phyloP scores from a whole-genome alignment of 2,888 invertebrate species.

The Pomacea canaliculata region DNA sequence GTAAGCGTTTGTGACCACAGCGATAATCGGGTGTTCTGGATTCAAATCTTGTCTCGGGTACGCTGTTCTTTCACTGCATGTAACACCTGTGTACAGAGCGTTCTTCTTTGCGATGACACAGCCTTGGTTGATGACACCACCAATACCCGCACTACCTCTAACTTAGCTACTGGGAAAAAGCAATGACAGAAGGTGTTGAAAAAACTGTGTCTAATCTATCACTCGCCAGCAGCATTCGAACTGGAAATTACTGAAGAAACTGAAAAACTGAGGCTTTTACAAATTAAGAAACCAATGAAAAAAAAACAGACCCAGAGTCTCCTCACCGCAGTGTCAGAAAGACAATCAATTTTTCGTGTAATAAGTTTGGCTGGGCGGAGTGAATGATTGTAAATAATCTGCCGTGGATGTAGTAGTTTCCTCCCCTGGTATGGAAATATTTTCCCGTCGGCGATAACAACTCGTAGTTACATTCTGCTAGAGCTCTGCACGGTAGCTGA shows the following conservation, averaged over 20 bases:
- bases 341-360: not conserved
- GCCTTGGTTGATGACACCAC: too few relatives aligned
- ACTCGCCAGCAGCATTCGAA: too few relatives aligned
- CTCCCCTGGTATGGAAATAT: conserved; percentile 23
- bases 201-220: too few relatives aligned
- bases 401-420: conserved; percentile 18
- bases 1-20: too few relatives aligned
- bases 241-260: too few relatives aligned
- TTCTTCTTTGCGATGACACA: too few relatives aligned
- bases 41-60: conserved; percentile 17
- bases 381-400: conserved; percentile 25
- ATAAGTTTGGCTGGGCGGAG: not conserved
- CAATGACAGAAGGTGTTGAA: too few relatives aligned
- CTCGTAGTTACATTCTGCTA: not conserved
- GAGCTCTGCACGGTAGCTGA: too few relatives aligned
- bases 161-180: too few relatives aligned
- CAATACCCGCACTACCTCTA: too few relatives aligned
- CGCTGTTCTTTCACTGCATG: conserved; percentile 20
- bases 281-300: not conserved
- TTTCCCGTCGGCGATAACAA: conserved; percentile 23
- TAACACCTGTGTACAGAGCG: not conserved
- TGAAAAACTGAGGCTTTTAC: too few relatives aligned
- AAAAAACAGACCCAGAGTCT: not conserved
- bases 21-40: too few relatives aligned
- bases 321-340: not conserved